phyloP scores from a whole-genome alignment of 2,113 vertebrate genomes.

The Zeus faber region DNA sequence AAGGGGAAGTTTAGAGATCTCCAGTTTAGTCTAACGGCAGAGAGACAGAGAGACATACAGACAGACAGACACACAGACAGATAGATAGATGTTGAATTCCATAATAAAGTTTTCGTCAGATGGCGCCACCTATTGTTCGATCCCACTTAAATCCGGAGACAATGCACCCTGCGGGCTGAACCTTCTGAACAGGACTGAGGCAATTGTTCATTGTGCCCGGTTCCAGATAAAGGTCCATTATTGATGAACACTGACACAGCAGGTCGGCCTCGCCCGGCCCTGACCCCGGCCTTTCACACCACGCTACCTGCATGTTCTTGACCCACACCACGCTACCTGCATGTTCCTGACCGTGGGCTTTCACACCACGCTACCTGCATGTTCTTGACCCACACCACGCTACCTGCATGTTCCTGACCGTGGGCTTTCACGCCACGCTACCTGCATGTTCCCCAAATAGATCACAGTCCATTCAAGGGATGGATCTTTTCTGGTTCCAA shows the following conservation, averaged over 20 bases:
- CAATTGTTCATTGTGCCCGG: conserved; percentile 48
- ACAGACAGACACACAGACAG: no score
- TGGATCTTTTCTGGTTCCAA: conserved; percentile 26
- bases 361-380: conserved; percentile 59
- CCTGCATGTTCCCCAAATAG: conserved; percentile 62
- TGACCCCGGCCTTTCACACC: conserved; percentile 33
- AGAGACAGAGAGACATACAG: no score
- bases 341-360: conserved; percentile 28
- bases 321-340: no score
- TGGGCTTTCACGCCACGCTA: conserved; percentile 45
- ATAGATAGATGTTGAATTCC: conserved; percentile 12
- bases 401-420: no score
- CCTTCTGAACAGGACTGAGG: conserved; percentile 35
- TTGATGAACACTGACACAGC: conserved; percentile 70
- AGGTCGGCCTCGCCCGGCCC: conserved; percentile 47
- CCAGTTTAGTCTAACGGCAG: no score
- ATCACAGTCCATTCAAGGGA: conserved; percentile 40
- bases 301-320: conserved; percentile 66
- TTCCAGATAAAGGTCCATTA: conserved; percentile 74
- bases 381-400: no score
- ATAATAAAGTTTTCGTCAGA: conserved; percentile 28
- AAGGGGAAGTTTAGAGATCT: no score
- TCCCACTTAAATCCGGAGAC: conserved; percentile 37
- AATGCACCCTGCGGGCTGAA: conserved; percentile 30
- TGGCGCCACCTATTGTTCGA: conserved; percentile 34